Evolutionary conservation across 2,113 vertebrate species (phyloP).

Genomic region (Peucedramus taeniatus): DNA sequence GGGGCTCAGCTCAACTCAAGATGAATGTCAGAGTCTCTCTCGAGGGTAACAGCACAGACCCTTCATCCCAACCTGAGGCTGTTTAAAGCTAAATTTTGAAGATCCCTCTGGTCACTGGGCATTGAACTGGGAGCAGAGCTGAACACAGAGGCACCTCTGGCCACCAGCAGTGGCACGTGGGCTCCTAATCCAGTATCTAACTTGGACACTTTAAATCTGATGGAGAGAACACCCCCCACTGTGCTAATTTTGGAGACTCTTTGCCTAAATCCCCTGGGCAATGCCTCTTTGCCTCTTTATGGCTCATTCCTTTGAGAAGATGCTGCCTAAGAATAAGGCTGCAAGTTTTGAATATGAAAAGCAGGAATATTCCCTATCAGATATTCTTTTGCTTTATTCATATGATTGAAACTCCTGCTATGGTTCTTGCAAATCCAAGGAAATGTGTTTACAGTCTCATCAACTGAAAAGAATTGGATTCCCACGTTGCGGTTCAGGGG

Average conservation of each 20-base stretch:
- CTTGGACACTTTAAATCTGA: not conserved
- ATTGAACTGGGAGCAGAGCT: not conserved
- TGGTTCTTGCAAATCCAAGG: slow-evolving; percentile 63
- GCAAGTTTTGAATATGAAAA: slow-evolving; percentile 68
- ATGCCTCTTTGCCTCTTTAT: slow-evolving; percentile 8
- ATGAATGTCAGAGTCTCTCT: rapidly evolving
- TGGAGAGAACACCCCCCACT: not conserved
- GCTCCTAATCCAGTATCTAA: not conserved
- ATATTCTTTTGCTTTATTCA: slow-evolving; percentile 65
- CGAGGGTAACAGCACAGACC: rapidly evolving
- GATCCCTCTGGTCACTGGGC: not conserved
- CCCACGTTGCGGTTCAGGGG: slow-evolving; percentile 49
- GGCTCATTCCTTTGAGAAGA: slow-evolving; percentile 31
- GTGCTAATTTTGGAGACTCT: slow-evolving; percentile 20
- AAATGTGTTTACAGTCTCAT: slow-evolving; percentile 71
- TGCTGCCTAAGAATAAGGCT: slow-evolving; percentile 36
- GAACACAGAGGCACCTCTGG: not conserved
- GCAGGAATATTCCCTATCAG: slow-evolving; percentile 54
- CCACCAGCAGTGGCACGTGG: not conserved
- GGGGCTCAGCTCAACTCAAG: not conserved
- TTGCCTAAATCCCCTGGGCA: slow-evolving; percentile 34
- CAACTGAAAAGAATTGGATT: slow-evolving; percentile 69
- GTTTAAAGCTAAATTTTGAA: not conserved
- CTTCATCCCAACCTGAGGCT: not conserved
- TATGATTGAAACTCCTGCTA: slow-evolving; percentile 51